Evolutionary conservation across 2,797 vertebrate genomes (phyloP).

Genomic region (Ambastaia sidthimunki): DNA sequence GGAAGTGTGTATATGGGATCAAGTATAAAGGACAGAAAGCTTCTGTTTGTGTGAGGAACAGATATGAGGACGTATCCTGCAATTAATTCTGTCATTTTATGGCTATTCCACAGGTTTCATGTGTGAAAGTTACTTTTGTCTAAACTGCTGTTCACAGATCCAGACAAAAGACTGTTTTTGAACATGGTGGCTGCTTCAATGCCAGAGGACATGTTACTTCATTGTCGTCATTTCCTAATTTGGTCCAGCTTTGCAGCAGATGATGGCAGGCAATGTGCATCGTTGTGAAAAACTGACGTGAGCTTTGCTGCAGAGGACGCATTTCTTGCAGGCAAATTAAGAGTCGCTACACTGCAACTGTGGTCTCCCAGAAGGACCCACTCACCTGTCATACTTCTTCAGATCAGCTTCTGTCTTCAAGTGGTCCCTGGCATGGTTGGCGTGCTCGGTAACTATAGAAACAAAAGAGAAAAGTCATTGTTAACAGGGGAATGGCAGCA

Average conservation of each 20-base stretch:
- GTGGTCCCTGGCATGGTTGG: conserved; percentile 91
- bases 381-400: conserved; percentile 92
- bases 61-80: too few relatives aligned
- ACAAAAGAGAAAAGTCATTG: conserved; percentile 63
- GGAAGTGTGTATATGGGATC: too few relatives aligned
- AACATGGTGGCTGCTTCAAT: conserved; percentile 3
- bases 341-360: conserved; percentile 13
- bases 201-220: too few relatives aligned
- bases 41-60: too few relatives aligned
- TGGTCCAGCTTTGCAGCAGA: conserved; percentile 26
- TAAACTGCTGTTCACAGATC: not conserved
- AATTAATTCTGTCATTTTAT: not conserved
- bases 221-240: too few relatives aligned
- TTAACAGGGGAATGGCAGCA: conserved; percentile 10
- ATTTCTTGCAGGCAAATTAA: conserved; percentile 50
- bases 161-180: conserved; percentile 4
- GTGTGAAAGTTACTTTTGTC: not conserved
- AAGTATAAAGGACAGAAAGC: too few relatives aligned
- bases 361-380: conserved; percentile 55
- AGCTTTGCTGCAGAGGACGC: conserved; percentile 32
- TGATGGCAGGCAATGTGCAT: too few relatives aligned
- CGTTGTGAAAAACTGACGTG: conserved; percentile 46
- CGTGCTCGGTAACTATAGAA: conserved; percentile 87
- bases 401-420: conserved; percentile 84
- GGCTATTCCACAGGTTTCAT: not conserved